Base-by-base conservation (phyloP, 2,797 vertebrate species). In the Podargus strigoides region DNA sequence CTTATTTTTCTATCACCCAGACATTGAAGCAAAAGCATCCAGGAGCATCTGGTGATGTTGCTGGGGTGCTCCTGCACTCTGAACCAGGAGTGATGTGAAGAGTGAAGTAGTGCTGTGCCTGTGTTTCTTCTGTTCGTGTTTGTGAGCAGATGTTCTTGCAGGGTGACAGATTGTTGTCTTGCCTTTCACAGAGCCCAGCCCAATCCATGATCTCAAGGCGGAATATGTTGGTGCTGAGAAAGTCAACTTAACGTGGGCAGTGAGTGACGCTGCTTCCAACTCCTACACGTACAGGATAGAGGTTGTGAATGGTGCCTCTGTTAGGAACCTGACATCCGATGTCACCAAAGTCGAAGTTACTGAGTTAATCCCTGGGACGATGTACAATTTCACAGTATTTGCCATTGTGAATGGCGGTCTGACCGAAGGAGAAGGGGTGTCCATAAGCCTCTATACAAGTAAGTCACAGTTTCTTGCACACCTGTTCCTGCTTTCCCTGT, bases 291-390 rank as follows among this genome's bases (percentile, higher is more conserved):
- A 64, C 6, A 27, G 41, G 19, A 34, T 88, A 27, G 7, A 52
- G 24, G 20, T 7, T 24, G 27, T 5, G 8, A 9, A 1, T 0
- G 11, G 1, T 0, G 3, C 14, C 7, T 1, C 2, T 2, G 3
- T 8, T 4, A 9, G 19, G 19, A 47, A 18, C 34, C 5, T 2
- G 44, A 49, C 4, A 2, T 76, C 42, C 23, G 3, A 2, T 8
- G 24, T 1, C 8, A 18, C 28, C 5, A 6, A 19, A 73, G 28
- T 21, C 3, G 39, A 60, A 36, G n/a, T 86, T 55, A 58, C 47
- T 2, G n/a, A 16, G 8, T 49, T 92, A 34, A 34, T 28, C 11
- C 89, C 92, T 52, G 75, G 30, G 4, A 87, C 80, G 6, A 4
- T 15, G 5, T 90, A 93, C 20, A 47, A 0, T 3, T 85, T 91